Percentiles rank a stretch among this genome's conserved stretches.
Evolutionary conservation across 2,113 vertebrate genomes (phyloP).

Genomic region (Orcinus orca): DNA sequence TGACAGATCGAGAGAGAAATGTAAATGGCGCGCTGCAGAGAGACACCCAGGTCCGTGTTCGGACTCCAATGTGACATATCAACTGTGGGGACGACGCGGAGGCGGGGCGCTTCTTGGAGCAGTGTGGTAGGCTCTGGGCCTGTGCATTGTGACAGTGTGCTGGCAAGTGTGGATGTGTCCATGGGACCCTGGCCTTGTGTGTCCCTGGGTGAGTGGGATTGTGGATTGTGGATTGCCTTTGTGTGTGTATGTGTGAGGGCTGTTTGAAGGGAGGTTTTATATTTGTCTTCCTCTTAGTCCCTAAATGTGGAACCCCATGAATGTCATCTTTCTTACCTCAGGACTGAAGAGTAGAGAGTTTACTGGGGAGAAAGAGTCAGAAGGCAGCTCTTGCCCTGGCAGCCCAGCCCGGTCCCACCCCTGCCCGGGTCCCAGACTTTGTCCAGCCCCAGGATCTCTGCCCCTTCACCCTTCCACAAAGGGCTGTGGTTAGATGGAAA

Average conservation of each 20-base stretch:
- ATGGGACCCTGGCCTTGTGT: constrained; percentile 34
- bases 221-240: constrained; percentile 4
- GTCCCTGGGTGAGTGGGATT: constrained; percentile 54
- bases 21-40: constrained; percentile 77
- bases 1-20: constrained; percentile 79
- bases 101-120: constrained; percentile 60
- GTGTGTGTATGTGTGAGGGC: not conserved
- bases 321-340: not conserved
- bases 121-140: constrained; percentile 31
- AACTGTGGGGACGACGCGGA: constrained; percentile 63
- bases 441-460: not conserved
- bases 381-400: not conserved
- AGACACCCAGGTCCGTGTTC: constrained; percentile 80
- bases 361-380: not conserved
- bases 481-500: not conserved
- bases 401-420: not conserved
- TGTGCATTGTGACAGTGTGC: constrained; percentile 54
- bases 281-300: constrained; percentile 2
- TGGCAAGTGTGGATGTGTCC: constrained; percentile 16
- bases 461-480: not conserved
- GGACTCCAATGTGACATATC: constrained; percentile 80
- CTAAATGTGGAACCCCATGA: not conserved
- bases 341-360: not conserved
- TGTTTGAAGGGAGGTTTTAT: not conserved
- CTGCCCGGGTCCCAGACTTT: not conserved